These are phyloP conservation scores for Eupithecia centaureata DNA, from an alignment of 2,888 invertebrate species.

Conservation along the genomic window DNA sequence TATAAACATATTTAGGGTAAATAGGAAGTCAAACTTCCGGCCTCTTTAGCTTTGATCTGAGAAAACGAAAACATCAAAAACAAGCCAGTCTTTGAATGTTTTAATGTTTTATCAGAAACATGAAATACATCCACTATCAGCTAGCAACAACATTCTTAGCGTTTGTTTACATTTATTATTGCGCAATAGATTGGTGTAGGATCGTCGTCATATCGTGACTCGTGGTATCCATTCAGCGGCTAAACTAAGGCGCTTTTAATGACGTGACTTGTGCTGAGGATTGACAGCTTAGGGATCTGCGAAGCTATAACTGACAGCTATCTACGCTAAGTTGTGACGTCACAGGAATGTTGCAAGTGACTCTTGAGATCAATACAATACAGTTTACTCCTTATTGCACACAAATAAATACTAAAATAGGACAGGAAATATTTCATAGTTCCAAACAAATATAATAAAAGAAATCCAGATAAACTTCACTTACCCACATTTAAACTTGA, in stretches of 20 bases:
- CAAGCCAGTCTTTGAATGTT: neutral
- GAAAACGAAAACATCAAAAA: conserved; percentile 2
- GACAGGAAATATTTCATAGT: too few relatives aligned
- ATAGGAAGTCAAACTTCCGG: neutral
- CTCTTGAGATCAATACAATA: too few relatives aligned
- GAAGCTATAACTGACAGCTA: neutral
- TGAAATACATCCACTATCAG: conserved; percentile 15
- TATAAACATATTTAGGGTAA: neutral
- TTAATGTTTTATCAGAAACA: neutral
- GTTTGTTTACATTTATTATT: conserved; percentile 33
- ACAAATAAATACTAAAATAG: too few relatives aligned
- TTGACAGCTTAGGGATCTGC: neutral
- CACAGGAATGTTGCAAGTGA: conserved; percentile 7
- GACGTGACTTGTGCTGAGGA: neutral
- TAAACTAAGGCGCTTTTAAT: neutral
- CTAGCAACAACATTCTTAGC: conserved; percentile 15
- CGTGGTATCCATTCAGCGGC: conserved; percentile 14
- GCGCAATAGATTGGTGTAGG: conserved; percentile 24
- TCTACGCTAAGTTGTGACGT: neutral
- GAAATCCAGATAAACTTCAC: too few relatives aligned
- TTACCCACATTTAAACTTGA: too few relatives aligned
- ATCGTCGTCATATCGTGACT: conserved; percentile 25
- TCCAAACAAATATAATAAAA: too few relatives aligned
- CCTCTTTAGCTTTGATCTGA: neutral
- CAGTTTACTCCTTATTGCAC: too few relatives aligned